Evolutionary conservation across 2,113 vertebrate species (phyloP).

Genomic region (Chunga burmeisteri): DNA sequence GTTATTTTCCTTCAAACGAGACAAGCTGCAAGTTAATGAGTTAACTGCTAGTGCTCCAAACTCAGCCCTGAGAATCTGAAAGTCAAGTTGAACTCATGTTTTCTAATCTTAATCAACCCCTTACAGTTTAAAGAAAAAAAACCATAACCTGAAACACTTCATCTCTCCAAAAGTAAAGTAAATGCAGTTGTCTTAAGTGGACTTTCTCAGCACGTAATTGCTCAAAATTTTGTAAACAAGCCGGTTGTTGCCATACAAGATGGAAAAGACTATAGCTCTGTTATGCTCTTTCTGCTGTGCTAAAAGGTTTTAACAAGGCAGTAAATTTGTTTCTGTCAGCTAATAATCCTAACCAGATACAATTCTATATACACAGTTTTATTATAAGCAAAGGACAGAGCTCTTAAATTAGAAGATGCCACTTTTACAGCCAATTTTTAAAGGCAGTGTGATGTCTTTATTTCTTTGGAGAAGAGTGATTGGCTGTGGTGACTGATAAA

Average conservation of each 20-base stretch:
- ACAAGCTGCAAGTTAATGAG: background rate
- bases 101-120: background rate
- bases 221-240: constrained; percentile 28
- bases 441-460: background rate
- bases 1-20: background rate
- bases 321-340: background rate
- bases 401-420: background rate
- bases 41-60: background rate
- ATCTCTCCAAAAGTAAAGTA: background rate
- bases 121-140: background rate
- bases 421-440: background rate
- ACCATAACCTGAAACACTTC: background rate
- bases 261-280: background rate
- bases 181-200: background rate
- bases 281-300: background rate
- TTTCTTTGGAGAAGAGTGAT: background rate
- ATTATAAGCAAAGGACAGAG: background rate
- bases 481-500: background rate
- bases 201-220: background rate
- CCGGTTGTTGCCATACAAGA: background rate
- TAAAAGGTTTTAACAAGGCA: background rate
- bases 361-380: background rate
- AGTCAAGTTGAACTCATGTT: background rate
- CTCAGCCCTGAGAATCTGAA: background rate
- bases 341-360: background rate